These are phyloP conservation scores for Corydoras maculifer DNA, from an alignment of 2,113 vertebrate genomes.

Conservation along the genomic window DNA sequence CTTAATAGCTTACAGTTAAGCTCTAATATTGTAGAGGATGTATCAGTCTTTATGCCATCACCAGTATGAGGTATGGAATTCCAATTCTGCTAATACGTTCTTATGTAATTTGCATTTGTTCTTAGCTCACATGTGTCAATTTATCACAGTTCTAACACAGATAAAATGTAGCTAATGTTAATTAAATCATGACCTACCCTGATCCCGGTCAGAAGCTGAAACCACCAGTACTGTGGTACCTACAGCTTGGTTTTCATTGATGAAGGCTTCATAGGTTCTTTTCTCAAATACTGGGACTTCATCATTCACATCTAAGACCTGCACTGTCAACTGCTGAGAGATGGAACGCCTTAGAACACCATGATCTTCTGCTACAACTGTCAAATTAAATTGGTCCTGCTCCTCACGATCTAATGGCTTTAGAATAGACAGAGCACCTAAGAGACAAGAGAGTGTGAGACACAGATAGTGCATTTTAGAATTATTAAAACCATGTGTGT, in stretches of 20 bases:
- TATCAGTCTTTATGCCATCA: no score
- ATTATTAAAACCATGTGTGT: no score
- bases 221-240: slow-evolving; percentile 70
- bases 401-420: slow-evolving; percentile 73
- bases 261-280: slow-evolving; percentile 59
- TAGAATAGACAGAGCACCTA: slow-evolving; percentile 72
- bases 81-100: no score
- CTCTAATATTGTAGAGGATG: no score
- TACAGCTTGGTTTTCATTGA: slow-evolving; percentile 70
- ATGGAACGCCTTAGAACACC: slow-evolving; percentile 62
- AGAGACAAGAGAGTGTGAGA: not conserved
- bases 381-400: slow-evolving; percentile 66
- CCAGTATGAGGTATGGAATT: no score
- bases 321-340: slow-evolving; percentile 58
- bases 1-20: no score
- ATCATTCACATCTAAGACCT: slow-evolving; percentile 75
- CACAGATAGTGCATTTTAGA: no score
- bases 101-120: no score
- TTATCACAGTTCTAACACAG: no score
- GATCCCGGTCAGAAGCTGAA: slow-evolving; percentile 66
- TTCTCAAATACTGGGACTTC: slow-evolving; percentile 69
- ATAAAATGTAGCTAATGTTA: no score
- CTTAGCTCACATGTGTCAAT: no score
- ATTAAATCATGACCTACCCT: slow-evolving; percentile 57
- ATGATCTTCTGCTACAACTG: slow-evolving; percentile 68